Conservation (phyloP, 2,888 invertebrate species). For the Drosophila mimetica region DNA sequence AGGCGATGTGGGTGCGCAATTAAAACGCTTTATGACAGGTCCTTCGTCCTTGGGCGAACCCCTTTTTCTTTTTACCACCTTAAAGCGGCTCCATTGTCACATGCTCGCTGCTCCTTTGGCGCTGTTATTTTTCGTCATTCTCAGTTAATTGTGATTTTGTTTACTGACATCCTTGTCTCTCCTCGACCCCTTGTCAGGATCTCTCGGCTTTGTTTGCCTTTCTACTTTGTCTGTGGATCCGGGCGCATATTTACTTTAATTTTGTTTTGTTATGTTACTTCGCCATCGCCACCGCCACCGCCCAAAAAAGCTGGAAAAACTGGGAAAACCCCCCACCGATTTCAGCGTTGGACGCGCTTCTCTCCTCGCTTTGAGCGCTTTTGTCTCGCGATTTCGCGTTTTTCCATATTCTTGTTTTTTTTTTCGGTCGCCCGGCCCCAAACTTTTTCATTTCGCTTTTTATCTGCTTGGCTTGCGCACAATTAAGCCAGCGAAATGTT, state of each 20-base stretch:
- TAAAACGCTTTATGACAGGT: slow-evolving; percentile 60
- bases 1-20: slow-evolving; percentile 48
- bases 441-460: slow-evolving; percentile 76
- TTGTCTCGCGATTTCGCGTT: slow-evolving; percentile 32
- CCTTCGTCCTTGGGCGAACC: slow-evolving; percentile 32
- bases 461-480: slow-evolving; percentile 72
- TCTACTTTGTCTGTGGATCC: slow-evolving; percentile 65
- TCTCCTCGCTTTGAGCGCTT: slow-evolving; percentile 30
- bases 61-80: slow-evolving; percentile 56
- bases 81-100: slow-evolving; percentile 46
- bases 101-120: slow-evolving; percentile 42
- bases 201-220: slow-evolving; percentile 61
- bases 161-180: slow-evolving; percentile 55
- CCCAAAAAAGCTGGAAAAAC: background rate
- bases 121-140: slow-evolving; percentile 58
- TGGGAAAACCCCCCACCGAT: slow-evolving; percentile 28
- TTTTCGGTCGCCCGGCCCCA: slow-evolving; percentile 24
- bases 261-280: slow-evolving; percentile 65
- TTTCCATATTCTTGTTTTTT: slow-evolving; percentile 8
- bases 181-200: slow-evolving; percentile 23
- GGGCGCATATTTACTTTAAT: slow-evolving; percentile 72
- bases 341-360: slow-evolving; percentile 66
- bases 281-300: slow-evolving; percentile 9
- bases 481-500: slow-evolving; percentile 75
- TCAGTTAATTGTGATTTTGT: slow-evolving; percentile 80